Percentiles rank a stretch among this genome's conserved stretches.
phyloP scores from a whole-genome alignment of 2,888 invertebrate genomes.

The Atethmia centrago region DNA sequence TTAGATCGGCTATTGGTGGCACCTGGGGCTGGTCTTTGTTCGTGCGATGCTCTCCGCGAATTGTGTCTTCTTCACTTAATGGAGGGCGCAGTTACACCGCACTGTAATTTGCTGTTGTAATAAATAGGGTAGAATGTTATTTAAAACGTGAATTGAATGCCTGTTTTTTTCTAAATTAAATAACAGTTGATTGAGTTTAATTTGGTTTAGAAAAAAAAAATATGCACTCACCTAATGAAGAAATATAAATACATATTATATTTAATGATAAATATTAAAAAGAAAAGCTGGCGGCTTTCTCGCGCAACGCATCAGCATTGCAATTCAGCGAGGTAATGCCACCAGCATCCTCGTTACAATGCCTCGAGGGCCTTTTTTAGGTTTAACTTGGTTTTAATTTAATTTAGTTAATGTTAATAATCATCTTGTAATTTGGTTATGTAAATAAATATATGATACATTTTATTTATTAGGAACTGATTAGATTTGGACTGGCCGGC shows the following conservation, averaged over 20 bases:
- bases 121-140: constrained; percentile 15
- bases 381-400: no score
- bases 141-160: not conserved
- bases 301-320: no score
- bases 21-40: constrained; percentile 81
- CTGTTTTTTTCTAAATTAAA: not conserved
- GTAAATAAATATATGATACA: no score
- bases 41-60: constrained; percentile 72
- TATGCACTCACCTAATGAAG: no score
- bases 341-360: no score
- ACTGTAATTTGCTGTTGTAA: constrained; percentile 55
- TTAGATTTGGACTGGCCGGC: not conserved
- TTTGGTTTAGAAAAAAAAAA: no score
- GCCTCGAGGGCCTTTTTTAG: no score
- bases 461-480: constrained; percentile 1
- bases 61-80: constrained; percentile 78
- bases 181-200: not conserved
- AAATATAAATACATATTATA: not conserved
- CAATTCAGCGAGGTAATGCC: no score
- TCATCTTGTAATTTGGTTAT: no score
- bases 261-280: not conserved
- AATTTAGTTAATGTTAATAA: no score
- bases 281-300: no score
- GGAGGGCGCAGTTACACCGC: constrained; percentile 68
- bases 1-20: constrained; percentile 83